phyloP scores from a whole-genome alignment of 1,140 invertebrate genomes.

The Magallana angulata region DNA sequence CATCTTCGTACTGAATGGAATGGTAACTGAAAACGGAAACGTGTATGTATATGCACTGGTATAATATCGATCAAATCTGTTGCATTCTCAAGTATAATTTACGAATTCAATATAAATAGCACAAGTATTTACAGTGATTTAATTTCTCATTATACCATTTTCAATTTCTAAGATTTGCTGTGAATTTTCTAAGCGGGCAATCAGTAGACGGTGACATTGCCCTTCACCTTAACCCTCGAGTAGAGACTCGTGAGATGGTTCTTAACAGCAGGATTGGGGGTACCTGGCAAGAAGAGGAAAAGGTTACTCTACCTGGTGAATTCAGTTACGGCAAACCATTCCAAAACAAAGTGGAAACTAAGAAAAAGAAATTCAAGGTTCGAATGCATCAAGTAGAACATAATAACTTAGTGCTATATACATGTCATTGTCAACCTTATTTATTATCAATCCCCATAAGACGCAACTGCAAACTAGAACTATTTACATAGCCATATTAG shows the following conservation, averaged over 20 bases:
- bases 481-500: slow-evolving; percentile 53
- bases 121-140: neutral
- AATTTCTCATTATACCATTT: neutral
- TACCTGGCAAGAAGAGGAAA: slow-evolving; percentile 86
- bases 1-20: neutral
- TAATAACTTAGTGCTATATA: neutral
- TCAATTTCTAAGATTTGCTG: slow-evolving; percentile 81
- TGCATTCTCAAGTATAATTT: no score
- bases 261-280: slow-evolving; percentile 85
- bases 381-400: neutral
- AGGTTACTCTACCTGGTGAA: slow-evolving; percentile 85
- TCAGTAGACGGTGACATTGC: slow-evolving; percentile 86
- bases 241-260: slow-evolving; percentile 82
- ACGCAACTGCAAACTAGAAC: neutral
- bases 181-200: slow-evolving; percentile 84
- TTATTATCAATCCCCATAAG: neutral
- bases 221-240: slow-evolving; percentile 86
- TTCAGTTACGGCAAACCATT: slow-evolving; percentile 85
- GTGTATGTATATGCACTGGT: neutral
- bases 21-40: neutral
- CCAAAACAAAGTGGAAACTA: slow-evolving; percentile 87
- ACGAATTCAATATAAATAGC: neutral
- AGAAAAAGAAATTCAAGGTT: slow-evolving; percentile 86
- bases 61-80: no score
- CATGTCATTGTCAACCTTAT: neutral